Conservation (phyloP, 2,888 invertebrate species). For the Sipha maydis region DNA sequence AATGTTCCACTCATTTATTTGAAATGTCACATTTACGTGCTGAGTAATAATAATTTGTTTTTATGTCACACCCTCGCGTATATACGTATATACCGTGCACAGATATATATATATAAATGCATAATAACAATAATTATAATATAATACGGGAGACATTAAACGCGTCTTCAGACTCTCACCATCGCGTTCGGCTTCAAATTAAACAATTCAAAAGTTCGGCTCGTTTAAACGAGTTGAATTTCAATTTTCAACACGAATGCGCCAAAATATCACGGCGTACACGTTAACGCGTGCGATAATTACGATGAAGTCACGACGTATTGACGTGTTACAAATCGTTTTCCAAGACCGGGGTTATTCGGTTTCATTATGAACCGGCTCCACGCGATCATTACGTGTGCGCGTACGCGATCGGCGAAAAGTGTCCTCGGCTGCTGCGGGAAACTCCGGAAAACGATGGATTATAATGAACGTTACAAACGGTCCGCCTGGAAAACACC, state of each 20-base stretch:
- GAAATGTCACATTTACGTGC: conserved; percentile 60
- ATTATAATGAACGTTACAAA: too few species aligned
- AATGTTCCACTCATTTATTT: conserved; percentile 56
- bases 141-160: conserved; percentile 8
- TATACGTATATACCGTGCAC: background rate
- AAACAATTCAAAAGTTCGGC: conserved; percentile 39
- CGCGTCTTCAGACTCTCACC: conserved; percentile 8
- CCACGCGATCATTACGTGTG: too few species aligned
- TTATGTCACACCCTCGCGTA: conserved; percentile 44
- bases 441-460: too few species aligned
- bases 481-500: too few species aligned
- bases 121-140: conserved; percentile 20
- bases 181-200: conserved; percentile 18
- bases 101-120: background rate
- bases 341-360: background rate
- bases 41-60: conserved; percentile 60
- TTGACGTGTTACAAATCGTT: background rate
- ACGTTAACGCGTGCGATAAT: background rate
- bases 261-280: background rate
- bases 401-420: too few species aligned
- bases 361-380: too few species aligned
- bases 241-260: background rate
- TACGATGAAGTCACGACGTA: background rate
- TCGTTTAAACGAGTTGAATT: background rate
- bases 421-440: too few species aligned